Percentiles rank a stretch among this genome's conserved stretches.
phyloP scores from a whole-genome alignment of 2,797 vertebrate genomes.

The Molossus molossus region DNA sequence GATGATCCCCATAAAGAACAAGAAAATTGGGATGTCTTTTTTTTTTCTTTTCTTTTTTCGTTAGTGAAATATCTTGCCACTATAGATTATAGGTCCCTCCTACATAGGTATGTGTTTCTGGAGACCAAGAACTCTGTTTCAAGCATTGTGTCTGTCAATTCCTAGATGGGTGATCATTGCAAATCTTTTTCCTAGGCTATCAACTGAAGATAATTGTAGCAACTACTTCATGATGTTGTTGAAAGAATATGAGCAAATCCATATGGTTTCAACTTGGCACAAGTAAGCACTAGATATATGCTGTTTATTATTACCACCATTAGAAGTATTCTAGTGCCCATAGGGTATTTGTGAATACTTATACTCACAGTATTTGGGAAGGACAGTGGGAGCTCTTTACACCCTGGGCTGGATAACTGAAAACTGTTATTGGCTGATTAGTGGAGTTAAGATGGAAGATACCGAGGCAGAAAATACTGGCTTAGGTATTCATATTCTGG shows the following conservation, averaged over 20 bases:
- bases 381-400: background rate
- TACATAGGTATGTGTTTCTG: background rate
- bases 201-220: background rate
- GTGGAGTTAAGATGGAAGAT: background rate
- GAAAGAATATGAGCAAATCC: background rate
- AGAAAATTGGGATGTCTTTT: background rate
- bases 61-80: background rate
- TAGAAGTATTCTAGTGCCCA: background rate
- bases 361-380: background rate
- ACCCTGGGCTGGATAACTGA: background rate
- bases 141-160: background rate
- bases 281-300: background rate
- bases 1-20: background rate
- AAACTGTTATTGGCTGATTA: background rate
- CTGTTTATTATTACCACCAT: background rate
- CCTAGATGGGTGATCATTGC: background rate
- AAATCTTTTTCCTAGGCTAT: background rate
- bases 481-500: background rate
- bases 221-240: background rate
- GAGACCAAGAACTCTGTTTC: background rate
- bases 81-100: background rate
- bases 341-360: background rate
- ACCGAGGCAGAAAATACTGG: conserved; percentile 4
- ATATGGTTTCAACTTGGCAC: background rate
- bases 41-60: background rate